Evolutionary conservation across 1,140 invertebrate genomes (phyloP).

Genomic region (Hyles euphorbiae): DNA sequence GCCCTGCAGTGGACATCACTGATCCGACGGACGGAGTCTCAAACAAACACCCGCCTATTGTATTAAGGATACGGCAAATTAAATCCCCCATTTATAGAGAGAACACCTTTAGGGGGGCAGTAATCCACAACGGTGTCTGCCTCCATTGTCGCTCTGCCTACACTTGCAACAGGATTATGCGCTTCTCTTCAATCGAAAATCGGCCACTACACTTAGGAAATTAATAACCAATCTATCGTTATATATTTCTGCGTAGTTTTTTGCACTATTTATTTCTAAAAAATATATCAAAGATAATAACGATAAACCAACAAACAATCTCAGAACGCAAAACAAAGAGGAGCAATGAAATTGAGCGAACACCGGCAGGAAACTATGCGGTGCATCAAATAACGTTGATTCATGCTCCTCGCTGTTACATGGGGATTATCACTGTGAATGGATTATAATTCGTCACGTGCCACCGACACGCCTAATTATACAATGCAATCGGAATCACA

Average conservation of each 20-base stretch:
- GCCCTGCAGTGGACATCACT: no score
- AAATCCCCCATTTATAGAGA: conserved; percentile 60
- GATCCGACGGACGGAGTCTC: conserved; percentile 2
- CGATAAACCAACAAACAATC: no score
- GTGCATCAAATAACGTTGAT: conserved; percentile 36
- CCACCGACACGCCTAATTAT: conserved; percentile 27
- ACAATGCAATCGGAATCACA: conserved; percentile 17
- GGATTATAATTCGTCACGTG: conserved; percentile 50
- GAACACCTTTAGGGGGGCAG: conserved; percentile 43
- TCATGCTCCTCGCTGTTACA: conserved; percentile 33
- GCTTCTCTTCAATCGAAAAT: conserved; percentile 35
- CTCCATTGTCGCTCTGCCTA: conserved; percentile 46
- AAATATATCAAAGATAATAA: no score
- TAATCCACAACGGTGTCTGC: conserved; percentile 49
- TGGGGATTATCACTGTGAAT: conserved; percentile 36
- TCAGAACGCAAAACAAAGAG: no score
- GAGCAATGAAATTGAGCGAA: background rate
- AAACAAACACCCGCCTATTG: conserved; percentile 51
- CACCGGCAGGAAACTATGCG: conserved; percentile 9
- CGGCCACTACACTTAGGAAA: conserved; percentile 46
- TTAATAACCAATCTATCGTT: conserved; percentile 54
- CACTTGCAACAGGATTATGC: conserved; percentile 46
- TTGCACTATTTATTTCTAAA: no score
- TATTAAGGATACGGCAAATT: conserved; percentile 64
- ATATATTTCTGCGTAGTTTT: no score